A percentile compares a stretch with the other conserved stretches of the same genome.
phyloP scores from a whole-genome alignment of 2,888 invertebrate species.

The Hedychridium roseum region DNA sequence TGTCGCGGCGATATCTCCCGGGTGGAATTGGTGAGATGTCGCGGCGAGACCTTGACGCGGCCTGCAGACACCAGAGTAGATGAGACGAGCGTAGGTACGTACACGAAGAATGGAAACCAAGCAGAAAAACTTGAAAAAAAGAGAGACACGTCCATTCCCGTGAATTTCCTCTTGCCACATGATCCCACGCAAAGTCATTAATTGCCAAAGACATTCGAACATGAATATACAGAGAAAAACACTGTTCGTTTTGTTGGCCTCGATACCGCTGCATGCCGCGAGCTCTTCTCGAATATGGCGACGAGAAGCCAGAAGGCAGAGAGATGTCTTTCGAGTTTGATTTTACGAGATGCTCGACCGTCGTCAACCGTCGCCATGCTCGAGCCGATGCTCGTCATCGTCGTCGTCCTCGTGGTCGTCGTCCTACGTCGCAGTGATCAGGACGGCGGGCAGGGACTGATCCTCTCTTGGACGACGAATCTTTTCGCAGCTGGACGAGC shows the following conservation, averaged over 20 bases:
- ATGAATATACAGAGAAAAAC: slow-evolving; percentile 42
- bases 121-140: slow-evolving; percentile 15
- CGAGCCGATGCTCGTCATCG: too few species aligned
- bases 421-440: too few species aligned
- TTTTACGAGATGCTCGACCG: too few species aligned
- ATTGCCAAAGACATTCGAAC: too few species aligned
- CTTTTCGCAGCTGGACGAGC: slow-evolving; percentile 90
- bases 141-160: slow-evolving; percentile 10
- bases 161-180: too few species aligned
- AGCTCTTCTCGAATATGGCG: slow-evolving; percentile 55
- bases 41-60: slow-evolving; percentile 40
- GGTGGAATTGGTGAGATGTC: too few species aligned
- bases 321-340: too few species aligned
- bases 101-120: slow-evolving; percentile 22
- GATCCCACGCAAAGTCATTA: too few species aligned
- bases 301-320: too few species aligned
- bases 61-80: slow-evolving; percentile 48
- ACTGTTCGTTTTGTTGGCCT: slow-evolving; percentile 55
- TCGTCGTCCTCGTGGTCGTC: slow-evolving; percentile 19
- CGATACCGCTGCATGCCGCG: slow-evolving; percentile 55
- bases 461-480: slow-evolving; percentile 51
- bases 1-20: slow-evolving; percentile 29
- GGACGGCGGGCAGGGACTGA: slow-evolving; percentile 31
- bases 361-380: slow-evolving; percentile 39
- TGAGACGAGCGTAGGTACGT: slow-evolving; percentile 49